These are phyloP conservation scores for Sterrhoptilus dennistouni DNA, from an alignment of 2,113 vertebrate species.

Conservation along the genomic window DNA sequence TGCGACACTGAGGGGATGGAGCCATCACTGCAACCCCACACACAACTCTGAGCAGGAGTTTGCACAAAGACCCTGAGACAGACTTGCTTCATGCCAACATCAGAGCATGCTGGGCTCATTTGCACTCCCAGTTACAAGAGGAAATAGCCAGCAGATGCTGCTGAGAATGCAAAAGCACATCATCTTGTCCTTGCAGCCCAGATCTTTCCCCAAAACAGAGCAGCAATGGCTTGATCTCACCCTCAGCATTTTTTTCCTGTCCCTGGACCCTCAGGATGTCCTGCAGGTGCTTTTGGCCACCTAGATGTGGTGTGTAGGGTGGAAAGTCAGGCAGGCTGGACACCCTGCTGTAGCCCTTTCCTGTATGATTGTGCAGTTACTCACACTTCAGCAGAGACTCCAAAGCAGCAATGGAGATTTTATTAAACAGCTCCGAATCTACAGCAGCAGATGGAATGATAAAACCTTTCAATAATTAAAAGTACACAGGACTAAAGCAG, in stretches of 20 bases:
- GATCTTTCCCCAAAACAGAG: neutral
- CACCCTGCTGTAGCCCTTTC: neutral
- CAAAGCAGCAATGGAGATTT: neutral
- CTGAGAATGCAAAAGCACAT: neutral
- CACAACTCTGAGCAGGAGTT: neutral
- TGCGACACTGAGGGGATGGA: neutral
- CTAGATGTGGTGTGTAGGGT: neutral
- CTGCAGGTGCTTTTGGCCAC: neutral
- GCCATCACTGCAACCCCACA: fast-evolving
- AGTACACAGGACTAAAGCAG: neutral
- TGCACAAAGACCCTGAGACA: neutral
- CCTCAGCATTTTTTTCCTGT: neutral
- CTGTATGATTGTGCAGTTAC: neutral
- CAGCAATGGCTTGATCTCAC: neutral
- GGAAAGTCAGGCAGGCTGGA: neutral
- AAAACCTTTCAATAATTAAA: neutral
- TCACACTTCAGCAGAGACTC: neutral
- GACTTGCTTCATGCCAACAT: neutral
- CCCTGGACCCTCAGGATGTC: neutral
- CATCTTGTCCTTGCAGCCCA: neutral
- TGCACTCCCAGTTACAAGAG: neutral
- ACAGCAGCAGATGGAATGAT: neutral
- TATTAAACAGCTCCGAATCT: neutral
- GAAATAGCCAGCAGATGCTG: neutral
- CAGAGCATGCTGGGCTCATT: neutral